phyloP scores from a whole-genome alignment of 1,140 invertebrate species.

The Dendroctonus valens region DNA sequence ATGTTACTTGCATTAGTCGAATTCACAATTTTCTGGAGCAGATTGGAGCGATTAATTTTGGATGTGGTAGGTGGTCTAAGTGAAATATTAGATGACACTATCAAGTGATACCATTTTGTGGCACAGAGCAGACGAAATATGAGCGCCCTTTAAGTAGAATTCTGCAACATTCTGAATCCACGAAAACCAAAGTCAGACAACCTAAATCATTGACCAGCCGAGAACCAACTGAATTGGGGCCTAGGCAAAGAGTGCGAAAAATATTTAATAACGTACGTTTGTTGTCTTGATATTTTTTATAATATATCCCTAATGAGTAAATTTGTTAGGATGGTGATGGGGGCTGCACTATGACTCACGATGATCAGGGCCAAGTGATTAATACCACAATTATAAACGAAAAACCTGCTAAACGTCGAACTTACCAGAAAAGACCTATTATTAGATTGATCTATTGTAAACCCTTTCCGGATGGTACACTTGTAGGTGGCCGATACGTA shows the following conservation, averaged over 20 bases:
- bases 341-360: conserved; percentile 64
- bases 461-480: conserved; percentile 49
- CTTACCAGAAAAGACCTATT: conserved; percentile 43
- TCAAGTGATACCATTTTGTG: conserved; percentile 11
- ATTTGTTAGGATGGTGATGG: conserved; percentile 57
- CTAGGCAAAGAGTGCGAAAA: conserved; percentile 40
- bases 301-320: not conserved
- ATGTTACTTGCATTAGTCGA: conserved; percentile 63
- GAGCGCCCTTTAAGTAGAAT: conserved; percentile 46
- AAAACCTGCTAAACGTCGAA: conserved; percentile 46
- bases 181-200: conserved; percentile 13
- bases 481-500: too few species aligned
- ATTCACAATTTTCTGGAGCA: conserved; percentile 64
- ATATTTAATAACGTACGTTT: conserved; percentile 46
- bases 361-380: conserved; percentile 56
- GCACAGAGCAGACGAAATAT: conserved; percentile 50
- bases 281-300: not conserved
- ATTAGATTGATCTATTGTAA: conserved; percentile 56
- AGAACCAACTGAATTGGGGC: conserved; percentile 29
- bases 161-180: conserved; percentile 32
- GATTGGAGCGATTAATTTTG: conserved; percentile 66
- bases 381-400: conserved; percentile 50
- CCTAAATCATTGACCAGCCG: conserved; percentile 2
- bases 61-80: conserved; percentile 55
- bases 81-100: conserved; percentile 10